Evolutionary conservation across 2,797 vertebrate genomes (phyloP), one percentile per base, ranked within the genome.

Genomic region (Bradypodion pumilum): DNA sequence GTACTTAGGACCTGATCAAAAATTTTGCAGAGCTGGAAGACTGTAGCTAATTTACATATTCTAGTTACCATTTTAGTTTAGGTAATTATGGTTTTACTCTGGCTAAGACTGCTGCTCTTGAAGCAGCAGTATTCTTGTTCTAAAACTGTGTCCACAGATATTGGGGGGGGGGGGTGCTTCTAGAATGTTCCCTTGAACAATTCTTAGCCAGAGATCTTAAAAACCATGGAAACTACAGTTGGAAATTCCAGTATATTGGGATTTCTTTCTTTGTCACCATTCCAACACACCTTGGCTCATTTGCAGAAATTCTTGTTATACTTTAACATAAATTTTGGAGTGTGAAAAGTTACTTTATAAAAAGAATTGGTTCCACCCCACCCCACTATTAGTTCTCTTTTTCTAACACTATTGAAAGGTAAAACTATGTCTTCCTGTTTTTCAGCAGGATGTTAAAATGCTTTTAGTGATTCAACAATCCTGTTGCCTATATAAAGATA

Each of bases 11-110:
- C n/a, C 46, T 62, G 21, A 63, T 76, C 16, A 25, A 60, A 62
- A 70, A 25, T 46, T 44, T 29, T 66, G 52, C 52, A 62, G 52
- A 81, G 37, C 74, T 44, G n/a, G 49, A 84, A 9, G 72, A 56
- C n/a, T 66, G 70, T 29, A 69, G 29, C 84, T 68, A 46, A 60
- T 85, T 68, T 85, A 15, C 52, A 35, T 85, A 44, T 81, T 76
- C 66, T 52, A 69, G 73, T 60, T 77, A 77, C 78, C 40, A 25
- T 76, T 74, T 85, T 68, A 80, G 85, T 74, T 80, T 78, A 37
- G 5, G 70, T 68, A 69, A 85, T 75, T 74, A 68, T 68, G 59
- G 62, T 68, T 85, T 85, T 74, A 46, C 63, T 80, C 46, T 60
- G 23, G 25, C 52, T 80, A 37, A 29, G 63, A 68, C 29, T 56